Conservation (phyloP, 2,888 invertebrate genomes). For the Patella caerulea region DNA sequence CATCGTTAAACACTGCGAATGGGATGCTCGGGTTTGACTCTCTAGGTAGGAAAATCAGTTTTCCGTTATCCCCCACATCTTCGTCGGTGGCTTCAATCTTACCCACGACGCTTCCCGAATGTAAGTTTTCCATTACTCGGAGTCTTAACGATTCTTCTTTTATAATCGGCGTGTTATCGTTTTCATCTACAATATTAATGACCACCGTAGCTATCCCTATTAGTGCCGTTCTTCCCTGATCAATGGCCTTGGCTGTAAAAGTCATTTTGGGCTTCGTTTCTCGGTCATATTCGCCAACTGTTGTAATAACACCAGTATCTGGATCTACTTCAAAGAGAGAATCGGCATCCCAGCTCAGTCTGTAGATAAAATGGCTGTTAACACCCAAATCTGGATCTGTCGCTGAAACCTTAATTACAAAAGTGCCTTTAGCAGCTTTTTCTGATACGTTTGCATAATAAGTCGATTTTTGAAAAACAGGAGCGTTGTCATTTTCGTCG, state of each 20-base stretch:
- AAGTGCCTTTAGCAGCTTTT: slow-evolving; percentile 51
- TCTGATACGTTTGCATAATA: slow-evolving; percentile 59
- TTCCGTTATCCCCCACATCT: slow-evolving; percentile 91
- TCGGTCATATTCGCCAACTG: slow-evolving; percentile 85
- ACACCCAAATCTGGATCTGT: slow-evolving; percentile 75
- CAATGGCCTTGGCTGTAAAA: slow-evolving; percentile 90
- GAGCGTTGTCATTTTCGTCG: slow-evolving; percentile 66
- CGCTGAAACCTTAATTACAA: slow-evolving; percentile 74
- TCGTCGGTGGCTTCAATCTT: slow-evolving; percentile 92
- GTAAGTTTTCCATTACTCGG: slow-evolving; percentile 88
- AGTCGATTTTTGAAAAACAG: slow-evolving; percentile 50
- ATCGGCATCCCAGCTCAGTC: slow-evolving; percentile 76
- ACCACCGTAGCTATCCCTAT: slow-evolving; percentile 78
- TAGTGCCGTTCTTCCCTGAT: slow-evolving; percentile 79
- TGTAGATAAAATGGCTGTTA: slow-evolving; percentile 74
- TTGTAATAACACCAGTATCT: slow-evolving; percentile 86
- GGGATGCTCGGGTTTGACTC: slow-evolving; percentile 82
- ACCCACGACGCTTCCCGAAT: slow-evolving; percentile 88
- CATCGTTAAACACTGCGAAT: slow-evolving; percentile 85
- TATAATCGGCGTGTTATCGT: slow-evolving; percentile 94
- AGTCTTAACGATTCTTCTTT: slow-evolving; percentile 93
- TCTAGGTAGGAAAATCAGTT: slow-evolving; percentile 76
- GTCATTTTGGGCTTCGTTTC: slow-evolving; percentile 93
- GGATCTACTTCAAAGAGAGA: slow-evolving; percentile 89
- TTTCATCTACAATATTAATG: slow-evolving; percentile 93